Percentiles rank a stretch among this genome's conserved stretches.
Evolutionary conservation across 2,888 invertebrate species (phyloP).

Genomic region (Leptinotarsa tumamoca): DNA sequence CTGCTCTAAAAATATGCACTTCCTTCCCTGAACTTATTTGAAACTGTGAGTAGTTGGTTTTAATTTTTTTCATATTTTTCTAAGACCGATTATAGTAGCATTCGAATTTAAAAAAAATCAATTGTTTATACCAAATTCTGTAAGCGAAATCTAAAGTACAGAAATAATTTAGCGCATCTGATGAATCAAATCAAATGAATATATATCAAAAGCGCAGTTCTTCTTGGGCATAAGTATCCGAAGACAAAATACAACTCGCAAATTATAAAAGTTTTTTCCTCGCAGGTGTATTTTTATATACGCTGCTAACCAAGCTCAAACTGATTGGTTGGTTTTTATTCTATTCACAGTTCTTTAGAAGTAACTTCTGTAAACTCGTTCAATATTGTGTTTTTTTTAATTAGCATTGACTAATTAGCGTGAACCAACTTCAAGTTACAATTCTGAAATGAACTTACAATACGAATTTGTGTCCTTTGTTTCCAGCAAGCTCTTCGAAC

Average conservation of each 20-base stretch:
- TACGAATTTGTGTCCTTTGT: slow-evolving; percentile 52
- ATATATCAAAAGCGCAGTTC: neutral
- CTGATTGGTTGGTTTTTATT: slow-evolving; percentile 44
- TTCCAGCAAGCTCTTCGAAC: slow-evolving; percentile 50
- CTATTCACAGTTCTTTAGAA: slow-evolving; percentile 43
- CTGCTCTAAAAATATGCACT: no score
- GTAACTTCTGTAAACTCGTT: slow-evolving; percentile 48
- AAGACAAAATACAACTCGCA: neutral
- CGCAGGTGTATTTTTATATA: slow-evolving; percentile 22
- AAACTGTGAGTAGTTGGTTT: no score
- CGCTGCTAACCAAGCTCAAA: slow-evolving; percentile 39
- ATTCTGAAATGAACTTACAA: slow-evolving; percentile 54
- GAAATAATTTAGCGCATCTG: no score
- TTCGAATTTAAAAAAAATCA: no score
- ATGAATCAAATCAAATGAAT: neutral
- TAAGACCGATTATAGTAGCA: no score
- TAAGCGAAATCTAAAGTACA: no score
- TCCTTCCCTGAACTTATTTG: no score
- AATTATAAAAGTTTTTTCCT: slow-evolving; percentile 14
- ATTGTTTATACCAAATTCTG: no score
- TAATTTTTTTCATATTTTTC: no score
- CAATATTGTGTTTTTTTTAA: slow-evolving; percentile 55
- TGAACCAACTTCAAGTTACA: slow-evolving; percentile 56
- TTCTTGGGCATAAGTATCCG: neutral
- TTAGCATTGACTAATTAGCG: slow-evolving; percentile 61